Evolutionary conservation across 23 tunicate genomes (phyloP).

Genomic region (Clavelina lepadiformis): DNA sequence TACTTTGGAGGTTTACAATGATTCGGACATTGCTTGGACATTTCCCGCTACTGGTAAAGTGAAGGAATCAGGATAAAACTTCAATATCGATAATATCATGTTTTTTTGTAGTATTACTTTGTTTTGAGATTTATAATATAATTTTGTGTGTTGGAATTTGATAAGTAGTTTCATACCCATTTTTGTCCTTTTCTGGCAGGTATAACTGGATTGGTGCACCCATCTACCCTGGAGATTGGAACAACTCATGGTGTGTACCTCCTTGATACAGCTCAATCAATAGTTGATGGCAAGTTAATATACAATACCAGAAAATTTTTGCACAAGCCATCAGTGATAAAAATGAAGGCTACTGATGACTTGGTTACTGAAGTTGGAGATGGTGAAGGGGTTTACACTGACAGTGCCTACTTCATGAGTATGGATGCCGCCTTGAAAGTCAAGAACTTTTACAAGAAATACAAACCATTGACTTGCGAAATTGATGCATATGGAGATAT

Average conservation of each 20-base stretch:
- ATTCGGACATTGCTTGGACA: conserved; percentile 27
- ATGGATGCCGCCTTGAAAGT: conserved; percentile 36
- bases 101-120: too few relatives aligned
- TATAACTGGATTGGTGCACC: conserved; percentile 69
- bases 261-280: conserved; percentile 20
- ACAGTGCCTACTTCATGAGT: conserved; percentile 75
- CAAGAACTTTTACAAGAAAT: conserved; percentile 28
- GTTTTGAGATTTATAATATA: neutral
- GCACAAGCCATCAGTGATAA: conserved; percentile 70
- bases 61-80: neutral
- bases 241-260: conserved; percentile 84
- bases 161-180: neutral
- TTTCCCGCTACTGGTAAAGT: conserved; percentile 37
- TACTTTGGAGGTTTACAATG: conserved; percentile 76
- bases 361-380: conserved; percentile 19
- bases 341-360: conserved; percentile 33
- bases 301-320: conserved; percentile 38
- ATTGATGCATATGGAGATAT: conserved; percentile 95
- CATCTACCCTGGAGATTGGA: conserved; percentile 54
- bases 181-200: conserved; percentile 32
- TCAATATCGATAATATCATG: too few relatives aligned
- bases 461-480: conserved; percentile 72
- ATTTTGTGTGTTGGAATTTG: neutral
- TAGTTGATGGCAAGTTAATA: too few relatives aligned
- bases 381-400: conserved; percentile 55